Base-by-base conservation (phyloP, 2,113 vertebrate genomes). In the Oncorhynchus tshawytscha region DNA sequence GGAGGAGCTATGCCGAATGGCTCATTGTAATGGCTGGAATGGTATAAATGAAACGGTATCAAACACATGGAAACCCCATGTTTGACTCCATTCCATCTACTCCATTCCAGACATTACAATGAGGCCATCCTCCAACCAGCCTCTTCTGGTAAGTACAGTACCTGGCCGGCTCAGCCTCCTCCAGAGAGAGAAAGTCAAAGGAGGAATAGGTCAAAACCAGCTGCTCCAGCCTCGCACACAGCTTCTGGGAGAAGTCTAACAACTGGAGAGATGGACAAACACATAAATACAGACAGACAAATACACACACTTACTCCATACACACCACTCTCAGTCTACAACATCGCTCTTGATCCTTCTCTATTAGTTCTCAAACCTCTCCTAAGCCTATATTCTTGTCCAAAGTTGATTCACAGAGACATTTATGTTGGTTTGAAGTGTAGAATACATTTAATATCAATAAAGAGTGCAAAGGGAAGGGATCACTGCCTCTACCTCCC, bases 171-270 rank as follows among this genome's bases (percentile, higher is more conserved):
- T 95, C 85, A 0, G 83, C 85, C 77, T 96, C 94, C 3, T 94
- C 92, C 80, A 96, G 76, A 71, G 85, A 89, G 74, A 96, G 77
- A 12, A 94, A 88, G 60, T 84, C 87, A 7, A 88, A 88, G 27
- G 87, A 91, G 27, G 91, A 91, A 3, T 85, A 94, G 82, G 89
- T 91, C 83, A 95, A 76, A n/a, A 95, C 76, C 87, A 96, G 88
- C 78, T 95, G 93, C 71, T 95, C 94, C 74, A 96, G 88, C 39
- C 84, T 90, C 25, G 90, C 89, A 74, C 92, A 92, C 85, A 96
- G 88, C 89, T 94, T 92, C 81, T 96, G 92, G n/a, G 95, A 95
- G 81, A 96, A 91, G 59, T 94, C 88, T 70, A 94, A 75, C 84
- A 95, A 89, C 95, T 96, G 7, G 3, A 65, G n/a, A 48, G 25